These are phyloP conservation scores for Subanguina moxae DNA, from an alignment of 1,140 invertebrate genomes.

Conservation along the genomic window DNA sequence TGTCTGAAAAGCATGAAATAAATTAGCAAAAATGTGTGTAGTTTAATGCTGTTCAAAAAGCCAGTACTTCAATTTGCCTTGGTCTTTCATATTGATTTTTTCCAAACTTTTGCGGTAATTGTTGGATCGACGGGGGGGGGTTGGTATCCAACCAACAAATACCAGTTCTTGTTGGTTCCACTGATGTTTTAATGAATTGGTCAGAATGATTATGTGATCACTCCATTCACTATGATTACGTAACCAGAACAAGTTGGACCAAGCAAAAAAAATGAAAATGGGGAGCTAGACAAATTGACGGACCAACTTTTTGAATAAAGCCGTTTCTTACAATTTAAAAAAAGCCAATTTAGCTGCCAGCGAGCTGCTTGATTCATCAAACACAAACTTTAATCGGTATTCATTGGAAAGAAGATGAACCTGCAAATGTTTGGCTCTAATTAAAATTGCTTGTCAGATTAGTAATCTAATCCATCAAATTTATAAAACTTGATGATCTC, in stretches of 20 bases:
- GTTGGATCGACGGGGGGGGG: too few relatives aligned
- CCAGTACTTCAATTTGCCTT: background rate
- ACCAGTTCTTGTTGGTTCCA: too few relatives aligned
- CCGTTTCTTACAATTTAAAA: constrained; percentile 6
- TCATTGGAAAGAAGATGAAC: constrained; percentile 4
- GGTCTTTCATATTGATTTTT: background rate
- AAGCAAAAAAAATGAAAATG: too few relatives aligned
- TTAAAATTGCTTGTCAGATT: background rate
- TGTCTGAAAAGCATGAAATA: background rate
- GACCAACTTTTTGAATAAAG: background rate
- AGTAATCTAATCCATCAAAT: background rate
- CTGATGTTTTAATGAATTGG: too few relatives aligned
- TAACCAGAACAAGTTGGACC: too few relatives aligned
- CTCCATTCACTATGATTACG: too few relatives aligned
- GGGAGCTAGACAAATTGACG: background rate
- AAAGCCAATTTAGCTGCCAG: background rate
- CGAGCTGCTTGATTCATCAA: background rate
- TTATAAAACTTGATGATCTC: background rate
- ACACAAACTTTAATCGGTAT: constrained; percentile 1
- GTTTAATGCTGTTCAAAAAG: background rate
- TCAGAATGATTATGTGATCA: too few relatives aligned
- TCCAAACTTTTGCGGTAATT: too few relatives aligned
- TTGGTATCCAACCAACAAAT: too few relatives aligned
- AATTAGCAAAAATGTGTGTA: background rate
- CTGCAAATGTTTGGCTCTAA: background rate